Conservation (phyloP, 2,113 vertebrate species). For the Meleagris gallopavo region DNA sequence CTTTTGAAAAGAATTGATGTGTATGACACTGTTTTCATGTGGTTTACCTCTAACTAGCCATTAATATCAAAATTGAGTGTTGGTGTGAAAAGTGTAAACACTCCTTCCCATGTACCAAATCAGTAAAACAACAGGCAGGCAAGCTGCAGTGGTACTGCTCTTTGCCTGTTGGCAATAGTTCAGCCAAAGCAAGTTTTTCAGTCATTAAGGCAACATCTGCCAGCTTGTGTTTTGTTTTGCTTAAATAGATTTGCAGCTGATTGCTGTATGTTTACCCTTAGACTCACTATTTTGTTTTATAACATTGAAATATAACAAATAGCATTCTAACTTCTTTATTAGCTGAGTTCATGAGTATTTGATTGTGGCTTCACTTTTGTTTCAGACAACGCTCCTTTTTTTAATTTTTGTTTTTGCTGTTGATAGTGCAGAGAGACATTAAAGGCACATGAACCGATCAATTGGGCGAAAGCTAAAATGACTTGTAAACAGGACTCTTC, state of each 20-base stretch:
- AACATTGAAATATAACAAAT: background rate
- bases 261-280: conserved; percentile 60
- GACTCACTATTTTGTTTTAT: conserved; percentile 31
- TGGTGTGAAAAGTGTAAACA: background rate
- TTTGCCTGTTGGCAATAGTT: conserved; percentile 21
- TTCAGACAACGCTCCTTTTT: background rate
- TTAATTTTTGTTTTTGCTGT: background rate
- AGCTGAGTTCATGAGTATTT: background rate
- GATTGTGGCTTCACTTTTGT: background rate
- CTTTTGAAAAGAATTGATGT: background rate
- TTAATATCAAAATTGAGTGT: background rate
- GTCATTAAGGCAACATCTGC: conserved; percentile 61
- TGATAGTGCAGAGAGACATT: background rate
- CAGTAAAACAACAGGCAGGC: background rate
- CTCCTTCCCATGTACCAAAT: background rate
- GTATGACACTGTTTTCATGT: background rate
- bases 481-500: background rate
- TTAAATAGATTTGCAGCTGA: conserved; percentile 58
- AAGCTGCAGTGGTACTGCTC: conserved; percentile 8
- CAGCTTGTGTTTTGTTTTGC: conserved; percentile 55
- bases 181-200: conserved; percentile 41
- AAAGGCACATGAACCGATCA: background rate
- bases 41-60: background rate
- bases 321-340: background rate
- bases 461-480: background rate